Evolutionary conservation across 1,140 invertebrate species (phyloP).

Genomic region (Anastatus disparis): DNA sequence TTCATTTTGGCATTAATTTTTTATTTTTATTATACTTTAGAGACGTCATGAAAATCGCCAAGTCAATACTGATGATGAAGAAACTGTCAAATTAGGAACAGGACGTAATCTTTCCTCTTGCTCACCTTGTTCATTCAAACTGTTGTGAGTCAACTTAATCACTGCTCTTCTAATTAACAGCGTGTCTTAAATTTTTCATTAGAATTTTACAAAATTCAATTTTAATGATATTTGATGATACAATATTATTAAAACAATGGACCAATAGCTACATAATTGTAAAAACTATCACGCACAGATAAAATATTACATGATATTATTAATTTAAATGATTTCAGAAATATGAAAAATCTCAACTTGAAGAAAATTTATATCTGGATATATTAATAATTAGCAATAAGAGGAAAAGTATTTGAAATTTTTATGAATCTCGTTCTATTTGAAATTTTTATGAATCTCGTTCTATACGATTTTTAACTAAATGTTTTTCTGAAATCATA

Average conservation of each 20-base stretch:
- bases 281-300: not conserved
- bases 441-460: too few relatives aligned
- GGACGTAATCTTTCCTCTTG: constrained; percentile 56
- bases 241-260: not conserved
- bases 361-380: too few relatives aligned
- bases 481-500: not conserved
- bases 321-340: not conserved
- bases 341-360: too few relatives aligned
- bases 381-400: too few relatives aligned
- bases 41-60: constrained; percentile 74
- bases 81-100: constrained; percentile 70
- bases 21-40: constrained; percentile 59
- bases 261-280: not conserved
- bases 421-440: too few relatives aligned
- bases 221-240: not conserved
- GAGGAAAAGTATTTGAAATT: too few relatives aligned
- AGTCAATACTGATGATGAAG: constrained; percentile 69
- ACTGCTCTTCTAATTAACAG: constrained; percentile 22
- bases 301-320: not conserved
- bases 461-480: too few relatives aligned
- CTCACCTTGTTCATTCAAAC: constrained; percentile 54
- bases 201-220: not conserved
- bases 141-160: constrained; percentile 37
- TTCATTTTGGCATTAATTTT: too few relatives aligned
- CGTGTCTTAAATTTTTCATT: not conserved